Conservation (phyloP, 2,888 invertebrate species). For the Aspidiotus destructor region DNA sequence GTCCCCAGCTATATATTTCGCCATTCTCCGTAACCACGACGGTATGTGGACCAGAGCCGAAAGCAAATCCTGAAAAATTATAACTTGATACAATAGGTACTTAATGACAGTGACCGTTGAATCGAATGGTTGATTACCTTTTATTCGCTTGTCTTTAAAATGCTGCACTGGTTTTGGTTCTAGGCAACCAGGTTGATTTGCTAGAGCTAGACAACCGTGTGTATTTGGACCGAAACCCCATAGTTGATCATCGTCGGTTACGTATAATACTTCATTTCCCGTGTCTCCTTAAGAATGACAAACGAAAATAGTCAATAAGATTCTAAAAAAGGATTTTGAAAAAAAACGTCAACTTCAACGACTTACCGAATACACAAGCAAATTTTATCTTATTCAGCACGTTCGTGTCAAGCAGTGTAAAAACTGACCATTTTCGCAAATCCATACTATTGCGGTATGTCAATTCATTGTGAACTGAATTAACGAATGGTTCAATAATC, state of each 20-base stretch:
- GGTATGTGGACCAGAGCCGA: slow-evolving; percentile 52
- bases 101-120: not conserved
- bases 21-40: slow-evolving; percentile 49
- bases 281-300: slow-evolving; percentile 43
- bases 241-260: slow-evolving; percentile 50
- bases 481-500: not conserved
- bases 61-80: slow-evolving; percentile 44
- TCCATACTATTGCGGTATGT: not conserved
- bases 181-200: slow-evolving; percentile 47
- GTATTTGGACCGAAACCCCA: slow-evolving; percentile 51
- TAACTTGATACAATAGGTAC: not conserved
- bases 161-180: slow-evolving; percentile 47
- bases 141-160: slow-evolving; percentile 47
- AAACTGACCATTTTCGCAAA: not conserved
- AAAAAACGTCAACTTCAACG: too few species aligned
- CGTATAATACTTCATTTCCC: slow-evolving; percentile 51
- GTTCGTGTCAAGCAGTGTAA: not conserved
- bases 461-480: not conserved
- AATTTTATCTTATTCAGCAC: slow-evolving; percentile 6
- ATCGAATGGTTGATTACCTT: slow-evolving; percentile 39
- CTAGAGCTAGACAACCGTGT: slow-evolving; percentile 49
- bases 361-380: slow-evolving; percentile 7
- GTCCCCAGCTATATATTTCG: slow-evolving; percentile 51
- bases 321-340: not conserved
- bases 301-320: not conserved